A percentile compares a stretch with the other conserved stretches of the same genome.
These are phyloP conservation scores for Pectinophora gossypiella DNA, from an alignment of 1,140 invertebrate species.

Conservation along the genomic window DNA sequence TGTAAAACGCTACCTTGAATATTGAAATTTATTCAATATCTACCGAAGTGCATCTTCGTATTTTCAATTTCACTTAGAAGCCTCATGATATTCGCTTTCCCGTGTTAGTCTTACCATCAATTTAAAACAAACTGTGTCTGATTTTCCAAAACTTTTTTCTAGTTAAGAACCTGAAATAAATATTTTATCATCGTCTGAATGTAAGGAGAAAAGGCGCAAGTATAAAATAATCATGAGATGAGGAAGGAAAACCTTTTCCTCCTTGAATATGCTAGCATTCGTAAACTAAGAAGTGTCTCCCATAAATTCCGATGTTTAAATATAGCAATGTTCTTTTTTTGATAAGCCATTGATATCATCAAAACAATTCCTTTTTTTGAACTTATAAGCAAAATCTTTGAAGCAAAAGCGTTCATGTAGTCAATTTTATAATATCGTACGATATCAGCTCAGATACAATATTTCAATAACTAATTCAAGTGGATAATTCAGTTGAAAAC, in stretches of 20 bases:
- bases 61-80: background rate
- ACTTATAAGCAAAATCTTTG: too few relatives aligned
- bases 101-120: background rate
- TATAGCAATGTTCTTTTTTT: too few relatives aligned
- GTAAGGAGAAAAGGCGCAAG: background rate
- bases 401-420: too few relatives aligned
- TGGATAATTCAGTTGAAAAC: too few relatives aligned
- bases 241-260: background rate
- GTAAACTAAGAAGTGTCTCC: background rate
- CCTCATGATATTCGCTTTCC: background rate
- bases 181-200: background rate
- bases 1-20: conserved; percentile 9
- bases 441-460: too few relatives aligned
- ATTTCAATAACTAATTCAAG: too few relatives aligned
- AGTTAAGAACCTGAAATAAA: too few relatives aligned
- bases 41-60: background rate
- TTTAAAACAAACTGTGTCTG: background rate
- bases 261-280: conserved; percentile 1
- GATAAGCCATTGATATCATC: too few relatives aligned
- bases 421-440: too few relatives aligned
- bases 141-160: too few relatives aligned
- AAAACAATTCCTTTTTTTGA: too few relatives aligned
- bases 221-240: conserved; percentile 2
- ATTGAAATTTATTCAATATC: conserved; percentile 1
- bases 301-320: background rate